These are phyloP conservation scores for Drosophila koepferae DNA, from an alignment of 2,888 invertebrate species.

Conservation along the genomic window DNA sequence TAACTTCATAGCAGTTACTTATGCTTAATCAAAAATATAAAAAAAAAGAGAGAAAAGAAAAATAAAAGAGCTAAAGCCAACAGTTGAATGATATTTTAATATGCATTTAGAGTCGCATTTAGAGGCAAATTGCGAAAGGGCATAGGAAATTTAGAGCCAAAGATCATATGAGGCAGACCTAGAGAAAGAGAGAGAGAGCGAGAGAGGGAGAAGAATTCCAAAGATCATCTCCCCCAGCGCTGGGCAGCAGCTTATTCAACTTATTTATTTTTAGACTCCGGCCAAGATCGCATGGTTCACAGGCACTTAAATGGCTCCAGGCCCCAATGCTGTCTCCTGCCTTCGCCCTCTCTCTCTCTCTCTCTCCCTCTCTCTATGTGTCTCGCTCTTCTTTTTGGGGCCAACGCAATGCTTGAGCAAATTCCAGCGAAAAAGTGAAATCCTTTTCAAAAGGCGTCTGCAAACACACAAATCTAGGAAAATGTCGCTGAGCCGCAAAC, in stretches of 20 bases:
- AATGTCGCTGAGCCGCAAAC: conserved; percentile 60
- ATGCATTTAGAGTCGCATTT: conserved; percentile 15
- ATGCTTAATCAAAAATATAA: conserved; percentile 2
- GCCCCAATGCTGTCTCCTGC: neutral
- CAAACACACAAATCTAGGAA: conserved; percentile 64
- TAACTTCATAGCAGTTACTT: conserved; percentile 12
- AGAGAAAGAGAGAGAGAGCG: too few species aligned
- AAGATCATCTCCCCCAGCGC: conserved; percentile 54
- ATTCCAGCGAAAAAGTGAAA: conserved; percentile 75
- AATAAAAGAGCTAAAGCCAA: neutral
- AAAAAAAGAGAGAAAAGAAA: too few species aligned
- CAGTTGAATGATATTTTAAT: conserved; percentile 31
- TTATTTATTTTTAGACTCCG: conserved; percentile 49
- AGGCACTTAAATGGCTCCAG: conserved; percentile 40
- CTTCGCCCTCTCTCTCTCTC: neutral
- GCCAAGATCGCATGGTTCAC: conserved; percentile 38
- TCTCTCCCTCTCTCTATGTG: too few species aligned
- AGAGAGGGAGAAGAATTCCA: conserved; percentile 13
- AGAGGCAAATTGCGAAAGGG: conserved; percentile 20
- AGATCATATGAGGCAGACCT: conserved; percentile 8
- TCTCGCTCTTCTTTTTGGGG: conserved; percentile 22
- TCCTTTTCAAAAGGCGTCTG: conserved; percentile 66
- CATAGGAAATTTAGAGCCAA: conserved; percentile 19
- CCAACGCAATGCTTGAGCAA: conserved; percentile 47
- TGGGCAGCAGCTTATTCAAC: conserved; percentile 8